A percentile compares a stretch with the other conserved stretches of the same genome.
Conservation (phyloP, 2,797 vertebrate species). For the Apogon talboti region DNA sequence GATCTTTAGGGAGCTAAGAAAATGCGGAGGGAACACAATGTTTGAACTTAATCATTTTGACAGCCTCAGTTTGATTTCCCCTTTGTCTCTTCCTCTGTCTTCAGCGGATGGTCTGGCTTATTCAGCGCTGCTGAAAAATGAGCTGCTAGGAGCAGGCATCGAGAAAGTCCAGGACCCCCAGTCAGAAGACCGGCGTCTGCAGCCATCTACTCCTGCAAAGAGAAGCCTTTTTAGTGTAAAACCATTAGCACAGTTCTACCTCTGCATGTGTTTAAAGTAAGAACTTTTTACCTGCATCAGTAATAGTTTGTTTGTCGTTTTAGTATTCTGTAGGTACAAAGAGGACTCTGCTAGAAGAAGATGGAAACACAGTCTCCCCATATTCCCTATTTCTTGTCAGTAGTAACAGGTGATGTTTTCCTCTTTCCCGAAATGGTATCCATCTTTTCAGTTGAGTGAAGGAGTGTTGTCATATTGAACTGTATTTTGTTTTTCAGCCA, state of each 20-base stretch:
- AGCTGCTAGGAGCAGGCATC: conserved; percentile 95
- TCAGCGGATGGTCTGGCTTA: conserved; percentile 94
- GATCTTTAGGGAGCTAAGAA: conserved; percentile 40
- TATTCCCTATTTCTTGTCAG: conserved; percentile 98
- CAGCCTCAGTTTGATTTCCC: conserved; percentile 47
- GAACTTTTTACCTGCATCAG: neutral
- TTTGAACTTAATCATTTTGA: conserved; percentile 47
- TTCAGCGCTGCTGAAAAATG: conserved; percentile 95
- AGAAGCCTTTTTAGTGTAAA: conserved; percentile 96
- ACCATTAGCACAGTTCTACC: neutral
- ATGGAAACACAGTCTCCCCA: conserved; percentile 95
- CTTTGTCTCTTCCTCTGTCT: conserved; percentile 35
- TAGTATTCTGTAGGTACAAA: conserved; percentile 97
- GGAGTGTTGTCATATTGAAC: neutral
- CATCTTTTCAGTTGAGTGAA: too few relatives aligned
- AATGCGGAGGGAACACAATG: conserved; percentile 20
- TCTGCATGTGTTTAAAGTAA: neutral
- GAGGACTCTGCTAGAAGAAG: conserved; percentile 91
- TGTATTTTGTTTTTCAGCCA: conserved; percentile 82
- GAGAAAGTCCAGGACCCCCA: conserved; percentile 98
- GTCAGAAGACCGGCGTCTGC: conserved; percentile 94
- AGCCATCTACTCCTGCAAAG: conserved; percentile 94
- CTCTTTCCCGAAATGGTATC: neutral
- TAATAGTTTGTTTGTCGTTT: conserved; percentile 38
- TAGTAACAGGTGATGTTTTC: conserved; percentile 91